Evolutionary conservation across 1,140 invertebrate genomes (phyloP).

Genomic region (Papilio helenus): DNA sequence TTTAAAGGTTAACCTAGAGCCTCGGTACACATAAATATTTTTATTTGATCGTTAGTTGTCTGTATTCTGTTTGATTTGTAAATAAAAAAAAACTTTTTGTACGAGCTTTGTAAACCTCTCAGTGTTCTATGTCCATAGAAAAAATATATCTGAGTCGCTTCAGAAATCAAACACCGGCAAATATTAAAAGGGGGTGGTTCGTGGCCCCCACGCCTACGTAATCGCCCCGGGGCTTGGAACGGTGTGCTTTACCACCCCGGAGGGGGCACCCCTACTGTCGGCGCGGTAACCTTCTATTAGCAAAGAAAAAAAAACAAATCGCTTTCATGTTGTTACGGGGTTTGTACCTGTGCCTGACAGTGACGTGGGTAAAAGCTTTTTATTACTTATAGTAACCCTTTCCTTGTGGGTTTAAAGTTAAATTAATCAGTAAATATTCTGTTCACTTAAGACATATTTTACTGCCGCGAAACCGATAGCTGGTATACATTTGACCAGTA

Average conservation of each 20-base stretch:
- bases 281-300: not conserved
- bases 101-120: not conserved
- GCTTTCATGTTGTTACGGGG: conserved; percentile 1
- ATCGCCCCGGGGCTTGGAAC: not conserved
- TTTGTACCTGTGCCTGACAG: not conserved
- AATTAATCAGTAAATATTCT: not conserved
- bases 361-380: not conserved
- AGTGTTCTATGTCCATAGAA: not conserved
- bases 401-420: not conserved
- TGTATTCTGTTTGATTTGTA: too few species aligned
- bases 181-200: not conserved
- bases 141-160: not conserved
- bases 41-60: too few species aligned
- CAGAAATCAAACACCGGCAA: not conserved
- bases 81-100: not conserved
- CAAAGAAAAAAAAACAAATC: not conserved
- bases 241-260: not conserved
- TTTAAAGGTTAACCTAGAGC: not conserved
- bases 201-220: not conserved
- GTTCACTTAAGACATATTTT: not conserved
- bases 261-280: not conserved
- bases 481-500: too few species aligned
- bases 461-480: too few species aligned
- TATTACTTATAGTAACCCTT: not conserved
- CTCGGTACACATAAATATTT: too few species aligned